phyloP scores from a whole-genome alignment of 2,113 vertebrate species.

The Pseudopipra pipra region DNA sequence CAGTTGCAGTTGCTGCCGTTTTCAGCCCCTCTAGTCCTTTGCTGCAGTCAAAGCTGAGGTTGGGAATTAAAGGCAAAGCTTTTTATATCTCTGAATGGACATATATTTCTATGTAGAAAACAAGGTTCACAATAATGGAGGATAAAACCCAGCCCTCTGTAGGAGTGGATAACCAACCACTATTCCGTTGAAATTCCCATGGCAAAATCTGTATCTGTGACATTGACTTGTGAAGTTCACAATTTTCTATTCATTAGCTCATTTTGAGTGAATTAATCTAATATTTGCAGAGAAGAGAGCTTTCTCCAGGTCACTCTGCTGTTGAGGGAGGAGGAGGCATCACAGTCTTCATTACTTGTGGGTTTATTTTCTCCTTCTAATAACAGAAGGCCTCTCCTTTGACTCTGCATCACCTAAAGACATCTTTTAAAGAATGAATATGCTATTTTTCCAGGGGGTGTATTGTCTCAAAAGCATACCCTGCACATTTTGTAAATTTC shows the following conservation, averaged over 20 bases:
- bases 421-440: background rate
- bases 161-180: background rate
- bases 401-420: background rate
- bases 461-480: background rate
- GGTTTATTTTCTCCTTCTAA: background rate
- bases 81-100: background rate
- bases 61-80: background rate
- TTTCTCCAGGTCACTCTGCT: background rate
- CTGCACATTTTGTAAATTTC: background rate
- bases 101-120: background rate
- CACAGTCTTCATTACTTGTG: background rate
- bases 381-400: background rate
- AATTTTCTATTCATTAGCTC: background rate
- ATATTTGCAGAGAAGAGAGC: background rate
- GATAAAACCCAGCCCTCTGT: background rate
- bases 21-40: background rate
- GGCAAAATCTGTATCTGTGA: background rate
- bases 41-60: background rate
- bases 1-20: background rate
- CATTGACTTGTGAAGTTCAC: background rate
- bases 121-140: background rate
- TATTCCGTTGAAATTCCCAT: background rate
- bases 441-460: background rate
- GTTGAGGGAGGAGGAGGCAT: background rate
- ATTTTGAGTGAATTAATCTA: background rate